Percentiles rank a stretch among this genome's conserved stretches.
Evolutionary conservation across 2,888 invertebrate species (phyloP).

Genomic region (Pediacus dermestoides): DNA sequence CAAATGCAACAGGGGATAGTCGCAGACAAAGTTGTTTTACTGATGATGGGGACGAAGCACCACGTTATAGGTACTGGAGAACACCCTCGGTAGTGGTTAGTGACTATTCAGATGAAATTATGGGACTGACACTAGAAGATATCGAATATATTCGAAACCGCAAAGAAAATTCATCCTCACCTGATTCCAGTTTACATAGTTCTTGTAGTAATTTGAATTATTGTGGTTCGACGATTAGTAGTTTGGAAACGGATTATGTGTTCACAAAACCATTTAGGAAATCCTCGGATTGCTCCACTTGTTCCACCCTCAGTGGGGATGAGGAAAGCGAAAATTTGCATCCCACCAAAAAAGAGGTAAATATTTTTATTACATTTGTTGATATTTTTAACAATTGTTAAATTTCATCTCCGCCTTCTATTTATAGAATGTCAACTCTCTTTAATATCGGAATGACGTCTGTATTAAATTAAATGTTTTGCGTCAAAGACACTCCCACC

Average conservation of each 20-base stretch:
- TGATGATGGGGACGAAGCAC: slow-evolving; percentile 49
- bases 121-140: slow-evolving; percentile 58
- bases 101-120: slow-evolving; percentile 76
- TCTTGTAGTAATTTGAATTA: slow-evolving; percentile 59
- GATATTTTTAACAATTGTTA: too few species aligned
- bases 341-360: slow-evolving; percentile 36
- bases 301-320: slow-evolving; percentile 70
- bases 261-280: slow-evolving; percentile 61
- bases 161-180: slow-evolving; percentile 44
- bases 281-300: slow-evolving; percentile 71
- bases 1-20: slow-evolving; percentile 28
- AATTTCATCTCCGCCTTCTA: slow-evolving; percentile 3
- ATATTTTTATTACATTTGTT: slow-evolving; percentile 4
- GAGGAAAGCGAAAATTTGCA: slow-evolving; percentile 58
- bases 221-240: slow-evolving; percentile 56
- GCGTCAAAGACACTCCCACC: slow-evolving; percentile 34
- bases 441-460: slow-evolving; percentile 27
- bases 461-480: slow-evolving; percentile 33
- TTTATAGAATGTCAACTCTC: slow-evolving; percentile 4
- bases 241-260: slow-evolving; percentile 53
- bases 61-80: slow-evolving; percentile 62
- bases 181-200: slow-evolving; percentile 57
- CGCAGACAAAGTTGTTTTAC: slow-evolving; percentile 54
- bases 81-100: slow-evolving; percentile 86
- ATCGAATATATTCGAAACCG: slow-evolving; percentile 57